Conservation (phyloP, 2,113 vertebrate species). For the Raja brachyura region DNA sequence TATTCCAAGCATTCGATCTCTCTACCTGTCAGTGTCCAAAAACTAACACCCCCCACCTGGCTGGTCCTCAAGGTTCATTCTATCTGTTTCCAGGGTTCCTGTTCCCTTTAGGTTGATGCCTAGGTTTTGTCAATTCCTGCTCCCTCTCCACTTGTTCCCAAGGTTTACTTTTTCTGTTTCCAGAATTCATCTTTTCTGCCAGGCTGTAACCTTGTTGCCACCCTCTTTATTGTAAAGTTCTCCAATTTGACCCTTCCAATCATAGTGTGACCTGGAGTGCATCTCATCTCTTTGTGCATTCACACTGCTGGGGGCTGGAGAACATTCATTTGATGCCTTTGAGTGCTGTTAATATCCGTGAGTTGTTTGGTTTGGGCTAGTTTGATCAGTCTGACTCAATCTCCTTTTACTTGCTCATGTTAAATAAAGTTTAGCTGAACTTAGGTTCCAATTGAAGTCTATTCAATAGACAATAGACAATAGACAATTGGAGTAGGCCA, state of each 20-base stretch:
- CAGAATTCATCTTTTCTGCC: not conserved
- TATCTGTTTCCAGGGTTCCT: no score
- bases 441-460: not conserved
- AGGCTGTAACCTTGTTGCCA: not conserved
- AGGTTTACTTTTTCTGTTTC: not conserved
- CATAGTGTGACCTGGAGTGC: not conserved
- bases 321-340: not conserved
- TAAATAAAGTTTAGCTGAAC: not conserved
- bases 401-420: conserved; percentile 3
- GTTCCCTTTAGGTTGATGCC: no score
- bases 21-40: no score
- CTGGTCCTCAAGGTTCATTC: no score
- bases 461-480: no score
- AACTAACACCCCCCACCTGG: no score
- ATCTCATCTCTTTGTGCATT: not conserved
- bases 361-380: not conserved
- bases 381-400: not conserved
- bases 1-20: no score
- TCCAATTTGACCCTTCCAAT: not conserved
- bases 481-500: no score
- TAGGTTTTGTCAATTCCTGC: no score
- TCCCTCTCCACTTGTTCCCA: not conserved
- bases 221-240: not conserved
- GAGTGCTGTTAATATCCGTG: not conserved
- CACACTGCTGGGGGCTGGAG: not conserved